Base-by-base conservation (phyloP, 2,797 vertebrate genomes). In the Lemur catta region DNA sequence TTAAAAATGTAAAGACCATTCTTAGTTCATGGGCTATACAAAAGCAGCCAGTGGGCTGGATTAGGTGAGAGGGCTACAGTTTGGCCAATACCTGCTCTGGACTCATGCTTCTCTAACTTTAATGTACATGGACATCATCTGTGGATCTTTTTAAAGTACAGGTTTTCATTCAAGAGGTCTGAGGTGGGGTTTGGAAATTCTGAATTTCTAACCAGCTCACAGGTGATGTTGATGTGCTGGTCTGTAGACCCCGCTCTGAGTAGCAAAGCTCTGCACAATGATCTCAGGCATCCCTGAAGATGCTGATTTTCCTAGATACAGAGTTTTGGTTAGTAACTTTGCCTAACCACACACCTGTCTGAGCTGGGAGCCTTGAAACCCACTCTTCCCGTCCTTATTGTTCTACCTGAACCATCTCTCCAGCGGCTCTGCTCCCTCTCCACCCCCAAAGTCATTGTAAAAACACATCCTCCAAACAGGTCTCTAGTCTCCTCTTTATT, bases 1-100 rank as follows among this genome's bases (percentile, higher is more conserved):
- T 57, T 7, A 78, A 74, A 92, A 94, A 74, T 86, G 13, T 24
- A 72, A 86, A 84, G 63, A 22, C 0, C 63, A 84, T 72, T 88
- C 48, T 72, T 85, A 59, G 59, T 26, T 67, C 48, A 71, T 7
- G 43, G 28, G 17, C 50, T 81, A 65, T 46, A 78, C 59, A 67
- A 80, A 93, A 92, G 48, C 22, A 76, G 55, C 43, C 2, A 43
- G 50, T 18, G 17, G 43, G 4, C 15, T 76, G 18, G 80, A 84
- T 74, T 38, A 13, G 24, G 26, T 63, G 1, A 22, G 15, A 84
- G 28, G 33, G 18, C 7, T 5, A 1, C 13, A 24, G 26, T 52
- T 52, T 33, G 20, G 55, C 4, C 38, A 61, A 76, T 55, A 48
- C 3, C 38, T 22, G 1, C 24, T 43, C 30, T 4, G 17, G 43